Conservation (phyloP, 2,797 vertebrate genomes). For the Pteropus rufus region DNA sequence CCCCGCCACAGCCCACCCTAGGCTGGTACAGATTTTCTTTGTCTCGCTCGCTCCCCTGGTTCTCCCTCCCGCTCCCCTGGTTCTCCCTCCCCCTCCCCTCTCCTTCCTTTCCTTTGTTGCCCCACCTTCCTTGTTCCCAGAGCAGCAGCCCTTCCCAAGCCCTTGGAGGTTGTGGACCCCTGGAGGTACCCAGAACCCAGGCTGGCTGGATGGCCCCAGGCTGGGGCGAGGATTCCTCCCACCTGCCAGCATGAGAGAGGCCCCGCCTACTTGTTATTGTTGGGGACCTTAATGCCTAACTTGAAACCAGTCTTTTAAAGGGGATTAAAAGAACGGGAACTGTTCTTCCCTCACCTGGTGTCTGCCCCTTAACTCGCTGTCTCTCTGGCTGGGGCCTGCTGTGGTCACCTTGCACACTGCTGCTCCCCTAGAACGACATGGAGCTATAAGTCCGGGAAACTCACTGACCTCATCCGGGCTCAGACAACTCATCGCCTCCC, state of each 20-base stretch:
- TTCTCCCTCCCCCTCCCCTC: not conserved
- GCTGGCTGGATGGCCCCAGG: not conserved
- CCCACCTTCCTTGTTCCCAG: not conserved
- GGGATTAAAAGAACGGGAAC: not conserved
- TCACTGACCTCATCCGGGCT: fast-evolving
- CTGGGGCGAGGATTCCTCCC: not conserved
- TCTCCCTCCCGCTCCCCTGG: not conserved
- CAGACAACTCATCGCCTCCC: no score
- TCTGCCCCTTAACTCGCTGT: not conserved
- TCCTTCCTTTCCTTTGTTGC: not conserved
- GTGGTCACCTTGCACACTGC: not conserved
- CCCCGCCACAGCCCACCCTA: conserved; percentile 44
- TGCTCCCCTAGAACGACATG: fast-evolving
- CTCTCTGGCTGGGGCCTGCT: not conserved
- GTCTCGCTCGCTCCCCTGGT: not conserved
- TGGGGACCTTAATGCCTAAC: not conserved
- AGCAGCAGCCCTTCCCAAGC: not conserved
- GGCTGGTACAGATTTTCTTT: conserved; percentile 34
- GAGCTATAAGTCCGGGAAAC: not conserved
- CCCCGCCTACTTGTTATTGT: not conserved
- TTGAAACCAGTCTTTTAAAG: not conserved
- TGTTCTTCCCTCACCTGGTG: not conserved
- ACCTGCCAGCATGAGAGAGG: not conserved
- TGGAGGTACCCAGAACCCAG: not conserved
- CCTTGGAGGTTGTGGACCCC: not conserved